phyloP scores from a whole-genome alignment of 2,797 vertebrate genomes.

The Botia almorhae region DNA sequence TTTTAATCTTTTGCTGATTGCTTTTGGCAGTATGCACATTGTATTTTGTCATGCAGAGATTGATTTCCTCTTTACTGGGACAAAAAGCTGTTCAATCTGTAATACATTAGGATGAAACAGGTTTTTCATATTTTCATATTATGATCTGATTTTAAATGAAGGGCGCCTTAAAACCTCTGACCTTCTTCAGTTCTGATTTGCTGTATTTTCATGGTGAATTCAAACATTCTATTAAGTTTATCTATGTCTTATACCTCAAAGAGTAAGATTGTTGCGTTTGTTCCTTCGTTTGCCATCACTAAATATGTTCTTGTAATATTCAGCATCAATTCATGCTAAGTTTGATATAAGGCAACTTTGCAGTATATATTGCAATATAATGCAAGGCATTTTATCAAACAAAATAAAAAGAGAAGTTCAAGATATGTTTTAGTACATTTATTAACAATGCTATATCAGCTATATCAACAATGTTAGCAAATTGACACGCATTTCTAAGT shows the following conservation, averaged over 20 bases:
- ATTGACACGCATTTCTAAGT: no score
- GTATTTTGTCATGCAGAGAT: background rate
- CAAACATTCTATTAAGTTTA: background rate
- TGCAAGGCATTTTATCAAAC: background rate
- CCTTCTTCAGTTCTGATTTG: background rate
- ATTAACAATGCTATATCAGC: no score
- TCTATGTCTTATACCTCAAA: no score
- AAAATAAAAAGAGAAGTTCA: no score
- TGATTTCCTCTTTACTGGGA: background rate
- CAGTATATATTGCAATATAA: no score
- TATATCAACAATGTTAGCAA: no score
- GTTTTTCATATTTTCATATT: no score
- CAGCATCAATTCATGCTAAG: background rate
- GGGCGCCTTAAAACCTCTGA: background rate
- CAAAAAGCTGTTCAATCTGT: background rate
- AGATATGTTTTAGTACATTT: background rate
- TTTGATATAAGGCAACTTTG: background rate
- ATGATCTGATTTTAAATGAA: no score
- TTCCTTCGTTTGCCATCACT: background rate
- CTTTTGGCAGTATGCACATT: constrained; percentile 4
- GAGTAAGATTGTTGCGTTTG: background rate
- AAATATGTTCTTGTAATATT: background rate
- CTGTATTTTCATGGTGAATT: background rate
- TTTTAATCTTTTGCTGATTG: background rate
- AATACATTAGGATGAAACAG: background rate